phyloP scores from a whole-genome alignment of 2,797 vertebrate species.

The Crenuchus spilurus region DNA sequence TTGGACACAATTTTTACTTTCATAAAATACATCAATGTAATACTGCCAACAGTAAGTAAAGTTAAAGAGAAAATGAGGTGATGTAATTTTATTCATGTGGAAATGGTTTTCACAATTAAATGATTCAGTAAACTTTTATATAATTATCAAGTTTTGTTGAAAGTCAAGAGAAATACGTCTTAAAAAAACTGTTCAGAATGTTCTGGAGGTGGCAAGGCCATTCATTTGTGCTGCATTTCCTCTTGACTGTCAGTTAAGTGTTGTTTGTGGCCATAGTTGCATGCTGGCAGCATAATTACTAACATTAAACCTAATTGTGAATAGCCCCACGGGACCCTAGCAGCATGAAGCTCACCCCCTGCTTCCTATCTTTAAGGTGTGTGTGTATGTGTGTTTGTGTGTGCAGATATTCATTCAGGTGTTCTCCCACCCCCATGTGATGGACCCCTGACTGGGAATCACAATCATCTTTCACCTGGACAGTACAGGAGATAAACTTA shows the following conservation, averaged over 20 bases:
- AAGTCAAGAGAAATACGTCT: neutral
- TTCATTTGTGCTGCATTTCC: constrained; percentile 39
- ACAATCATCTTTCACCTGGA: constrained; percentile 70
- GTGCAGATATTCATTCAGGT: constrained; percentile 64
- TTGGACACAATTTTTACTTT: too few species aligned
- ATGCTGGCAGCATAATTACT: constrained; percentile 78
- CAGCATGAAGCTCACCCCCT: constrained; percentile 67
- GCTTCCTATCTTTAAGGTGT: constrained; percentile 66
- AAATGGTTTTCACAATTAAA: neutral
- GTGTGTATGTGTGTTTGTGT: constrained; percentile 54
- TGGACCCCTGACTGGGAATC: constrained; percentile 67
- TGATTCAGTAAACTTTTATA: neutral
- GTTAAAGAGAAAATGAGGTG: neutral
- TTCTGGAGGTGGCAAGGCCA: constrained; percentile 15
- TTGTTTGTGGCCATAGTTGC: constrained; percentile 69
- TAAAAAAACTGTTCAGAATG: neutral
- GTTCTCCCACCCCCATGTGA: constrained; percentile 63
- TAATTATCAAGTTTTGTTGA: neutral
- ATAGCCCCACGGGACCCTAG: constrained; percentile 72
- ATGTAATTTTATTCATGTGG: neutral
- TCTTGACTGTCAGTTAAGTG: constrained; percentile 37
- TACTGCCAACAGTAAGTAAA: neutral
- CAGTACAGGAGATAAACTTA: constrained; percentile 65
- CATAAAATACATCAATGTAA: too few species aligned
- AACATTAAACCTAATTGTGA: constrained; percentile 72